Evolutionary conservation across 2,888 invertebrate genomes (phyloP).

Genomic region (Chymomyza caudatula): DNA sequence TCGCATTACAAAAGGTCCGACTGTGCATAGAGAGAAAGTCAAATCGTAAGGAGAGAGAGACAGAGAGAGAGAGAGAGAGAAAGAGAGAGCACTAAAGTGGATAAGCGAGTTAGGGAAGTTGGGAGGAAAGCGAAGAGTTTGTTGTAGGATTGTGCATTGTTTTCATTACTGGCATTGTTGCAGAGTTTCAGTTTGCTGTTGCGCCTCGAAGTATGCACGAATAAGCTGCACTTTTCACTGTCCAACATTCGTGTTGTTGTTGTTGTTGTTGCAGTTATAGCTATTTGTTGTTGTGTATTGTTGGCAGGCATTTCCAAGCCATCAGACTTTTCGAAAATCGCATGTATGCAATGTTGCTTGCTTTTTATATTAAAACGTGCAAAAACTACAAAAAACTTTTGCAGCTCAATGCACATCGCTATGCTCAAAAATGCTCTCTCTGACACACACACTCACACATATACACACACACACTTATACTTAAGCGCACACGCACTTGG

Average conservation of each 20-base stretch:
- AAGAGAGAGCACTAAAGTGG: not conserved
- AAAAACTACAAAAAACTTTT: slow-evolving; percentile 43
- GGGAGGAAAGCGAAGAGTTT: not conserved
- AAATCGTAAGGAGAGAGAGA: not conserved
- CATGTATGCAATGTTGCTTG: slow-evolving; percentile 34
- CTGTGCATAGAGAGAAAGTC: not conserved
- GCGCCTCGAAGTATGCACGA: slow-evolving; percentile 31
- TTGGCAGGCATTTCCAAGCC: slow-evolving; percentile 50
- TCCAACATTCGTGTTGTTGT: slow-evolving; percentile 2
- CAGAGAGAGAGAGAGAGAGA: not conserved
- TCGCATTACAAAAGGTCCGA: not conserved
- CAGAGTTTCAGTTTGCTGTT: not conserved
- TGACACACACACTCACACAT: slow-evolving; percentile 37
- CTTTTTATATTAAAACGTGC: slow-evolving; percentile 47
- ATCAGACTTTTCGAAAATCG: slow-evolving; percentile 60
- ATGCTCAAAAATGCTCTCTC: slow-evolving; percentile 36
- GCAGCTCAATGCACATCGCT: slow-evolving; percentile 43
- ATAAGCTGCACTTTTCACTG: slow-evolving; percentile 22
- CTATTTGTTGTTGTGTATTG: slow-evolving; percentile 29
- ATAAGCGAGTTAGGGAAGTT: not conserved
- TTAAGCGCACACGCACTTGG: not conserved
- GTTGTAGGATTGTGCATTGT: not conserved
- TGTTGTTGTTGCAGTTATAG: slow-evolving; percentile 2
- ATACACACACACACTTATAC: not conserved
- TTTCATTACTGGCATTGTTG: not conserved